phyloP scores from a whole-genome alignment of 1,140 invertebrate species.

The Pseudoatta argentina region DNA sequence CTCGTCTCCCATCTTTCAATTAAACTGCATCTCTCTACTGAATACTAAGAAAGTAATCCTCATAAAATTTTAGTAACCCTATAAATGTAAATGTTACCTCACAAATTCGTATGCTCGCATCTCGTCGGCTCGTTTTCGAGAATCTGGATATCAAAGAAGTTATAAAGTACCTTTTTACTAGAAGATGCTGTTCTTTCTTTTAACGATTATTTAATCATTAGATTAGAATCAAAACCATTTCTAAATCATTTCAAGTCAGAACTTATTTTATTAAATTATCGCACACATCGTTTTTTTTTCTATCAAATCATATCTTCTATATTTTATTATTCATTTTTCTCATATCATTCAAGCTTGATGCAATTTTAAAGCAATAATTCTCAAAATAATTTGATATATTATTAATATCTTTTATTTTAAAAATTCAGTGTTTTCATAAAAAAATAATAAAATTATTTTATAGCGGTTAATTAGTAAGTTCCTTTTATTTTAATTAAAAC shows the following conservation, averaged over 20 bases:
- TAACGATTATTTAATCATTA: neutral
- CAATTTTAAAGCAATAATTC: neutral
- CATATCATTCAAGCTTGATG: neutral
- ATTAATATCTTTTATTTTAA: neutral
- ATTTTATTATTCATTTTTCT: neutral
- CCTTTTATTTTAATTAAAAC: too few species aligned
- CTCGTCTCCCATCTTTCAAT: constrained; percentile 7
- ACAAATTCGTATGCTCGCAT: constrained; percentile 76
- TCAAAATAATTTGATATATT: neutral
- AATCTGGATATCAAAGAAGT: constrained; percentile 64
- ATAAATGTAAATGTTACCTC: constrained; percentile 76
- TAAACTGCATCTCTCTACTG: constrained; percentile 19
- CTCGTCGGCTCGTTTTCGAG: constrained; percentile 15
- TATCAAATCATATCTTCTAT: constrained; percentile 10
- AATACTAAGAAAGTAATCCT: constrained; percentile 57
- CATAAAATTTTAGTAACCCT: constrained; percentile 77
- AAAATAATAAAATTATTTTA: too few species aligned
- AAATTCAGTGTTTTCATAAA: too few species aligned
- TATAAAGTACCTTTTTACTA: constrained; percentile 61
- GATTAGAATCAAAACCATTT: constrained; percentile 64
- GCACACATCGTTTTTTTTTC: neutral
- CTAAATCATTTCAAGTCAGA: constrained; percentile 41
- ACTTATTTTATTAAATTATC: constrained; percentile 50
- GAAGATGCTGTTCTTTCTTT: constrained; percentile 31
- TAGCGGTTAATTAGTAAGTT: too few species aligned